Conservation (phyloP, 2,888 invertebrate genomes). For the Craniophora ligustri region DNA sequence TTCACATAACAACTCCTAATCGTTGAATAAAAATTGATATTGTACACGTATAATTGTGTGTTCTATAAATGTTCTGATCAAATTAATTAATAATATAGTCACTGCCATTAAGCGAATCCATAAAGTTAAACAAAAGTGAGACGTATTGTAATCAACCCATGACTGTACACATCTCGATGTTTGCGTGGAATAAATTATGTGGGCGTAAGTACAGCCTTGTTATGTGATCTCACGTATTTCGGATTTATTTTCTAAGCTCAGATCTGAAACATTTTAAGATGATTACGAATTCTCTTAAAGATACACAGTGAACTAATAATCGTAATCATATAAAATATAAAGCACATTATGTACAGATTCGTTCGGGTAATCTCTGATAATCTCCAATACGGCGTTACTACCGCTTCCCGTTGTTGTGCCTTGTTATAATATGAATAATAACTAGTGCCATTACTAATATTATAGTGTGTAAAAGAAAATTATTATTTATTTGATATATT, state of each 20-base stretch:
- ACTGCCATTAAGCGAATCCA: constrained; percentile 46
- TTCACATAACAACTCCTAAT: constrained; percentile 4
- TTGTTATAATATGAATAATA: constrained; percentile 66
- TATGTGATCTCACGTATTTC: constrained; percentile 34
- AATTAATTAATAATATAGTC: constrained; percentile 29
- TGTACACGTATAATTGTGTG: constrained; percentile 8
- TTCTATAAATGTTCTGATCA: constrained; percentile 1
- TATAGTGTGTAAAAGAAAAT: constrained; percentile 55
- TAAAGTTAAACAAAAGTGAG: constrained; percentile 20
- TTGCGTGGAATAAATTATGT: constrained; percentile 9
- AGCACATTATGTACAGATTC: constrained; percentile 29
- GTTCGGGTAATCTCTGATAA: constrained; percentile 36
- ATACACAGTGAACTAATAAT: constrained; percentile 28
- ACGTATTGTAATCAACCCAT: constrained; percentile 13
- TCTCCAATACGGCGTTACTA: constrained; percentile 36
- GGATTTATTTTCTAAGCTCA: constrained; percentile 7
- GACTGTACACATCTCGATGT: constrained; percentile 1
- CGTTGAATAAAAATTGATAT: constrained; percentile 22
- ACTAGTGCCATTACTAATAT: constrained; percentile 82
- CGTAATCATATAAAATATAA: constrained; percentile 24
- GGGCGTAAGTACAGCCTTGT: constrained; percentile 10
- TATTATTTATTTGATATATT: constrained; percentile 59
- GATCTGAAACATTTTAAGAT: constrained; percentile 17
- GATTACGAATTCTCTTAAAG: constrained; percentile 21
- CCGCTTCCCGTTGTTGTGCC: constrained; percentile 66